Evolutionary conservation across 1,140 invertebrate species (phyloP), one percentile per base, ranked within the genome.

Genomic region (Gryllus bimaculatus): DNA sequence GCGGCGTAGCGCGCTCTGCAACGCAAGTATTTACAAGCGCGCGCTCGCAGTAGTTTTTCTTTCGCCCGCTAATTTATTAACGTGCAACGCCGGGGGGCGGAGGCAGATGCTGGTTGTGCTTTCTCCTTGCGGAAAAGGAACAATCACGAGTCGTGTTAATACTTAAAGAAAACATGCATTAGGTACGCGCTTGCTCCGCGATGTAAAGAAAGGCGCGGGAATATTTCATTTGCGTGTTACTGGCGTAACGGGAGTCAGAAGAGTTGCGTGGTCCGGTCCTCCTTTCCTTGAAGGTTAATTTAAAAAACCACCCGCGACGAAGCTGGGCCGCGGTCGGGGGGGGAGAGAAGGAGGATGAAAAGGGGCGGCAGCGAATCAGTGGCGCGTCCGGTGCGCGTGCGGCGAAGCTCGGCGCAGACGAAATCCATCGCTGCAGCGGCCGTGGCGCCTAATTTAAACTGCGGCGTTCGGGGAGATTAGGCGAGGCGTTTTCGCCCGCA

Each of bases 131-230:
- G 54, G 54, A 66, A 66, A 66, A 66, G 54, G 54, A 66, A 66
- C 54, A 66, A 66, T 66, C 54, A 66, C 10, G 54, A 66, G 54
- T 10, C 54, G 54, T 66, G 54, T 66, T 66, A 66, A 66, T 66
- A 66, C 54, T 66, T 66, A 66, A 66, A 66, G 54, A 66, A 66
- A 66, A 66, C 54, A 66, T 66, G 54, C 54, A 66, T 66, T 66
- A 66, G 7, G 54, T 7, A 66, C 54, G 54, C 54, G 54, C 54
- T 66, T 66, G 18, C 54, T 18, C 0, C 54, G 54, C 54, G 10
- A 66, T 66, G 18, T 13, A 66, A 66, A 18, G 18, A 66, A 66
- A 66, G 18, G 18, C 54, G 2, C 54, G 3, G 49, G 18, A 66
- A 66, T 66, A 66, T 66, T 66, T 66, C 54, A 66, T 66, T 66